Evolutionary conservation across 2,797 vertebrate species (phyloP).

Genomic region (Helostoma temminkii): DNA sequence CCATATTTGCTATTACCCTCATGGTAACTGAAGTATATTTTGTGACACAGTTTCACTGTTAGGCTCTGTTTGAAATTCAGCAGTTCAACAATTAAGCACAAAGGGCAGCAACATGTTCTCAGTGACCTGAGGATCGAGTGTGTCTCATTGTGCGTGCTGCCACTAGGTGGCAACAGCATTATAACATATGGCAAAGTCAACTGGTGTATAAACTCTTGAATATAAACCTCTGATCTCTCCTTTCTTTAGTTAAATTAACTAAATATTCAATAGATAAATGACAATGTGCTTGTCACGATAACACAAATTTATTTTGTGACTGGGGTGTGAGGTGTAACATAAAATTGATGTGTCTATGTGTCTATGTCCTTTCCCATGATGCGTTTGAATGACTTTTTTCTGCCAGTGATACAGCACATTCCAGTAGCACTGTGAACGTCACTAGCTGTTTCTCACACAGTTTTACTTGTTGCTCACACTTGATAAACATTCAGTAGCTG

Average conservation of each 20-base stretch:
- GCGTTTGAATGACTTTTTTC: slow-evolving; percentile 11
- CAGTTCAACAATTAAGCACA: not conserved
- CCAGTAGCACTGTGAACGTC: not conserved
- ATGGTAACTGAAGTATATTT: not conserved
- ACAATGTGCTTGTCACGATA: not conserved
- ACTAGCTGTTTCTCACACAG: slow-evolving; percentile 1
- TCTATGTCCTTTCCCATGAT: slow-evolving; percentile 8
- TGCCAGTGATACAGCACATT: slow-evolving; percentile 5
- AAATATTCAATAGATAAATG: not conserved
- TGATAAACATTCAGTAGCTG: slow-evolving; percentile 4
- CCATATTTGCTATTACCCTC: not conserved
- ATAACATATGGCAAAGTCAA: slow-evolving; percentile 9
- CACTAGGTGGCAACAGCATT: slow-evolving; percentile 45
- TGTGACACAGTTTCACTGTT: not conserved
- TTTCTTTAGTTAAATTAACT: too few relatives aligned
- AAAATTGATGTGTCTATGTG: not conserved
- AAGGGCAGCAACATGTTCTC: not conserved
- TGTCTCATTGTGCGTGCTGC: not conserved
- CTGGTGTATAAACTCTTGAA: slow-evolving; percentile 8
- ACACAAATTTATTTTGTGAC: slow-evolving; percentile 4
- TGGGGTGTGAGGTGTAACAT: not conserved
- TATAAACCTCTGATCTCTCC: too few relatives aligned
- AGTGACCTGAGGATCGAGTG: not conserved
- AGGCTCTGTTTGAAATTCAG: slow-evolving; percentile 6
- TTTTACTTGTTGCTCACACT: slow-evolving; percentile 5